phyloP scores from a whole-genome alignment of 2,113 vertebrate species.

The Scopus umbretta region DNA sequence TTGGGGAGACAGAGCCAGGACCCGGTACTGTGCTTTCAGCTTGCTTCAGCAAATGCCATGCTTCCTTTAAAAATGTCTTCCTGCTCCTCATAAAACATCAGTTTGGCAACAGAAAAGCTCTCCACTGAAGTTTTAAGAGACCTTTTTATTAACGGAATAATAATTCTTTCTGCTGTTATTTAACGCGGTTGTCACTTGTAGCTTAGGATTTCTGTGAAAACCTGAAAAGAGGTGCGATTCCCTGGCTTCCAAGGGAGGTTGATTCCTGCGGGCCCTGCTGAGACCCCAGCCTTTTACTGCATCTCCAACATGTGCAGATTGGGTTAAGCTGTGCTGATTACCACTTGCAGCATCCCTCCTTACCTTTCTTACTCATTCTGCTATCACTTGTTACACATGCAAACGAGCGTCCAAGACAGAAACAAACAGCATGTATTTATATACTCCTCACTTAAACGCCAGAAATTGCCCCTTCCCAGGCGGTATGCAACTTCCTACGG shows the following conservation, averaged over 20 bases:
- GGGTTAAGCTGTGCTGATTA: neutral
- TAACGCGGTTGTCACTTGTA: neutral
- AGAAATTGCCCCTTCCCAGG: neutral
- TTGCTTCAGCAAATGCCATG: neutral
- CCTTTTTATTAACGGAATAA: neutral
- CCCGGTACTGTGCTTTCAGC: neutral
- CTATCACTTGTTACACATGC: neutral
- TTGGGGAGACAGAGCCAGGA: neutral
- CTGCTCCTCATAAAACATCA: neutral
- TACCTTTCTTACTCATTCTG: neutral
- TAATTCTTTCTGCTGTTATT: neutral
- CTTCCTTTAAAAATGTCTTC: neutral
- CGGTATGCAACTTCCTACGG: neutral
- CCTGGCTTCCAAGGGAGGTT: neutral
- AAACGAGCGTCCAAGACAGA: neutral
- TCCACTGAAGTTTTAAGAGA: neutral
- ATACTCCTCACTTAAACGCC: neutral
- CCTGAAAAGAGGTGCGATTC: neutral
- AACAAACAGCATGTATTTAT: neutral
- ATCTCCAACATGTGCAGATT: accelerated
- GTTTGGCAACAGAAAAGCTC: neutral
- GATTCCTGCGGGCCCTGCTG: neutral
- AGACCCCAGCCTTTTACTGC: neutral
- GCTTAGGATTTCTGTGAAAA: neutral
- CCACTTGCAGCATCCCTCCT: neutral